Evolutionary conservation across 2,888 invertebrate genomes (phyloP).

Genomic region (Neoaliturus tenellus): DNA sequence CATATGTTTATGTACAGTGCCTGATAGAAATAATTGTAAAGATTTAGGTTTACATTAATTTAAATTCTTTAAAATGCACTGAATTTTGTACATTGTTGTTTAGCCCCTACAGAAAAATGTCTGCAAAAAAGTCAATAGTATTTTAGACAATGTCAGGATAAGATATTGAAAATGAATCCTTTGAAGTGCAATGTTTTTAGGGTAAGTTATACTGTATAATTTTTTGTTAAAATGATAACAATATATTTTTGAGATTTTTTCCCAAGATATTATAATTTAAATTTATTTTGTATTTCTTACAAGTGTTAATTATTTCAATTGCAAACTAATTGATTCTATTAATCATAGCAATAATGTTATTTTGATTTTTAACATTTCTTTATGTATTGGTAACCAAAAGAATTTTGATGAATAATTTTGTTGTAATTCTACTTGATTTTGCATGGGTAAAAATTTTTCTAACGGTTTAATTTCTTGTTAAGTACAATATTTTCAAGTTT

Average conservation of each 20-base stretch:
- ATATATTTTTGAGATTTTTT: neutral
- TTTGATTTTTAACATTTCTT: constrained; percentile 11
- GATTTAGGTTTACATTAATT: neutral
- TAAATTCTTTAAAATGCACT: neutral
- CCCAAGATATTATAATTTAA: neutral
- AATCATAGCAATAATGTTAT: neutral
- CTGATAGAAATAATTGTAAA: neutral
- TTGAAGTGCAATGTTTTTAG: neutral
- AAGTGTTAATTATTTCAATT: neutral
- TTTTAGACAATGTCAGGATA: neutral
- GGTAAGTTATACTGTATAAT: neutral
- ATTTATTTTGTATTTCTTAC: neutral
- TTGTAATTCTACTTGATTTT: neutral
- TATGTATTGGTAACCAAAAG: neutral
- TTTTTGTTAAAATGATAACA: neutral
- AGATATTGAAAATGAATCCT: neutral
- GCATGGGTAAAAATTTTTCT: neutral
- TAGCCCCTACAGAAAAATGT: neutral
- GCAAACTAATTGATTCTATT: constrained; percentile 4
- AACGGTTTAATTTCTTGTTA: neutral
- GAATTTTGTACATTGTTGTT: neutral
- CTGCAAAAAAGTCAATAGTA: too few species aligned
- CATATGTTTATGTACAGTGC: constrained; percentile 15
- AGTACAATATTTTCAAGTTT: neutral
- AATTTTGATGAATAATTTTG: neutral